Conservation (phyloP, 2,888 invertebrate species). For the Alviniconcha strummeri region DNA sequence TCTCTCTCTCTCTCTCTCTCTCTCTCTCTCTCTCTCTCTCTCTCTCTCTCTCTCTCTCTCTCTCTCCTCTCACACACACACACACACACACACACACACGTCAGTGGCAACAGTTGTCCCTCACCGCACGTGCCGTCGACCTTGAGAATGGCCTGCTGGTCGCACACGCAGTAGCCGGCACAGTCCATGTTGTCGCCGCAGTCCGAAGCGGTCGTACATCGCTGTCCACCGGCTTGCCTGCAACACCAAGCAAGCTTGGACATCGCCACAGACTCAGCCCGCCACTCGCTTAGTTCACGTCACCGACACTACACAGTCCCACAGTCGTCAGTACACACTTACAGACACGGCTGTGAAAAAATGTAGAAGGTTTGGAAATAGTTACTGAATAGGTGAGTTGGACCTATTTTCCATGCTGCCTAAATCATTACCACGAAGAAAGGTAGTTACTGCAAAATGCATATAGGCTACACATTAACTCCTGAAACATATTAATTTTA, state of each 20-base stretch:
- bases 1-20: neutral
- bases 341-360: too few relatives aligned
- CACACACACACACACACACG: neutral
- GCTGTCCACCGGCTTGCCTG: neutral
- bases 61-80: neutral
- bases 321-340: neutral
- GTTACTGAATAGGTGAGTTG: too few relatives aligned
- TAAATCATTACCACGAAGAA: too few relatives aligned
- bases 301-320: too few relatives aligned
- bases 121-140: neutral
- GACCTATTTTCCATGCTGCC: too few relatives aligned
- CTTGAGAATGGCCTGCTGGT: neutral
- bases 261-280: neutral
- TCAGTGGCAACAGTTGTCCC: too few relatives aligned
- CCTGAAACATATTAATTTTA: too few relatives aligned
- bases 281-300: too few relatives aligned
- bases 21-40: neutral
- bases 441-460: too few relatives aligned
- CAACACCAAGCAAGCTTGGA: neutral
- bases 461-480: too few relatives aligned
- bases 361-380: too few relatives aligned
- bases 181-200: constrained; percentile 5
- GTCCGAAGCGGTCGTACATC: neutral
- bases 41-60: neutral
- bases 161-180: neutral